phyloP scores from a whole-genome alignment of 1,140 invertebrate species.

The Hycleus cichorii region DNA sequence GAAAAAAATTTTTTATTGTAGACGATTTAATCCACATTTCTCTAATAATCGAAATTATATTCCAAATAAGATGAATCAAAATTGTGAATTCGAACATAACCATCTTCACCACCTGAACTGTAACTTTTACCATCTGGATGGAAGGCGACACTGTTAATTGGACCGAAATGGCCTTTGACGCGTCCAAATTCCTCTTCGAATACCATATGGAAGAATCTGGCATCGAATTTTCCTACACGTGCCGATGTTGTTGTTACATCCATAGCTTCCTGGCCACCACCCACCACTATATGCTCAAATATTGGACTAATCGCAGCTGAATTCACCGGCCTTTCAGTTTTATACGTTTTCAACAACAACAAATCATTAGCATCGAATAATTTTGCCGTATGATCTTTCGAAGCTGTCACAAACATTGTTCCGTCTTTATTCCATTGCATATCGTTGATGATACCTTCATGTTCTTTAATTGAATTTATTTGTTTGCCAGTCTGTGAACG shows the following conservation, averaged over 20 bases:
- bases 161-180: slow-evolving; percentile 98
- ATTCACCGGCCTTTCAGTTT: slow-evolving; percentile 93
- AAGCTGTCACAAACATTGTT: slow-evolving; percentile 94
- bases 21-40: background rate
- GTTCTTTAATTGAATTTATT: slow-evolving; percentile 67
- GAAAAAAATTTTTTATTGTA: background rate
- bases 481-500: slow-evolving; percentile 67
- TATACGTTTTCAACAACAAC: slow-evolving; percentile 85
- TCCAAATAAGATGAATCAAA: slow-evolving; percentile 97
- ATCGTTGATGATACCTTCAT: slow-evolving; percentile 85
- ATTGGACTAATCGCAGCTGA: slow-evolving; percentile 94
- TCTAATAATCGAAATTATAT: slow-evolving; percentile 84
- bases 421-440: slow-evolving; percentile 91
- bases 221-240: slow-evolving; percentile 95
- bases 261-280: slow-evolving; percentile 98
- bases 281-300: slow-evolving; percentile 88
- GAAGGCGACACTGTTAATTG: slow-evolving; percentile 97
- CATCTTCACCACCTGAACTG: slow-evolving; percentile 96
- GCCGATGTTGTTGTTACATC: slow-evolving; percentile 97
- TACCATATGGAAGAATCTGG: slow-evolving; percentile 96
- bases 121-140: slow-evolving; percentile 97
- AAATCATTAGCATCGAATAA: slow-evolving; percentile 84
- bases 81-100: slow-evolving; percentile 91
- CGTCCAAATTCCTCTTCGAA: slow-evolving; percentile 99
- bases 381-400: slow-evolving; percentile 89